These are phyloP conservation scores for Mormoops blainvillei DNA, from an alignment of 2,113 vertebrate species.

Conservation along the genomic window DNA sequence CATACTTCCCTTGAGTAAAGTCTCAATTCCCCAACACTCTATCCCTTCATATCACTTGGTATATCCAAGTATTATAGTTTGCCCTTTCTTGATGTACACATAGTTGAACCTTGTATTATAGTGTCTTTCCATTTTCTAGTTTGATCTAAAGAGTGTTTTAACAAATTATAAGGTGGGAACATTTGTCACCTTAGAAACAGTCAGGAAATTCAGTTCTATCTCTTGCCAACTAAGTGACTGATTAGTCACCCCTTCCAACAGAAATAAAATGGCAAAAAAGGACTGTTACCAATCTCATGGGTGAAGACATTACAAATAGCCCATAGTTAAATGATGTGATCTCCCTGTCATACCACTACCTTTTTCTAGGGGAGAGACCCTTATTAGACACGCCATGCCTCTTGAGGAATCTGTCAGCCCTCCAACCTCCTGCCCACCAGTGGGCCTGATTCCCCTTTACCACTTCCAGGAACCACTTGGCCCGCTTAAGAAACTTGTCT, in stretches of 20 bases:
- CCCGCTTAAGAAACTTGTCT: not conserved
- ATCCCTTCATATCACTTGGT: not conserved
- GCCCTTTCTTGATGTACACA: not conserved
- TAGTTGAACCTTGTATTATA: not conserved
- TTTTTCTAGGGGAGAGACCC: not conserved
- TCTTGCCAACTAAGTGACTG: not conserved
- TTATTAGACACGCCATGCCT: not conserved
- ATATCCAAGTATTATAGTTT: rapidly evolving
- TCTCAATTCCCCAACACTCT: not conserved
- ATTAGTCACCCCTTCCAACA: not conserved
- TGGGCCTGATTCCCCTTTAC: not conserved
- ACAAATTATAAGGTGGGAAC: not conserved
- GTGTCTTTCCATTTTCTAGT: not conserved
- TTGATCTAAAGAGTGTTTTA: not conserved
- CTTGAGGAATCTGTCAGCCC: not conserved
- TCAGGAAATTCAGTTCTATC: not conserved
- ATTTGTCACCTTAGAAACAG: not conserved
- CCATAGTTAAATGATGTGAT: not conserved
- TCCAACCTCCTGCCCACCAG: rapidly evolving
- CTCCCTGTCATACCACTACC: rapidly evolving
- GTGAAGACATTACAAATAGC: not conserved
- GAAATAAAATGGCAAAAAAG: not conserved
- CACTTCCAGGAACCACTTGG: not conserved
- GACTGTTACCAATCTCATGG: not conserved
- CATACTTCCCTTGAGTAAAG: not conserved